A percentile compares a stretch with the other conserved stretches of the same genome.
phyloP scores from a whole-genome alignment of 1,140 invertebrate species.

The Drosophila ercepeae region DNA sequence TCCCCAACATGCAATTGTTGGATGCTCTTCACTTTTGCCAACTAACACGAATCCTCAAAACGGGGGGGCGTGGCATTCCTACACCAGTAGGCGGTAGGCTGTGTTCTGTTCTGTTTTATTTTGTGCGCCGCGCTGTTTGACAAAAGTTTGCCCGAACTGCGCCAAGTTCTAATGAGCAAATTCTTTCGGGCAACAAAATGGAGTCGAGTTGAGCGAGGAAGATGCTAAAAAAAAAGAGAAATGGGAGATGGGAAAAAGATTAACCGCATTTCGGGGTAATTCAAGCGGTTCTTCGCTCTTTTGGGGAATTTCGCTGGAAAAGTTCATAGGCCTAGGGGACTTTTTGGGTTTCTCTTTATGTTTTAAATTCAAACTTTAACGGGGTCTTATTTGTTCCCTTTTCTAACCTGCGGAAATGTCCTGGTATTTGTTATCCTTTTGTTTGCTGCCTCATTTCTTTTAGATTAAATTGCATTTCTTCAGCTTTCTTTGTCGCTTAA shows the following conservation, averaged over 20 bases:
- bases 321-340: not conserved
- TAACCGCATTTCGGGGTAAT: slow-evolving; percentile 13
- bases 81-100: slow-evolving; percentile 12
- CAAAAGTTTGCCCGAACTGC: slow-evolving; percentile 49
- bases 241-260: not conserved
- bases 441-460: not conserved
- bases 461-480: slow-evolving; percentile 29
- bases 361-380: not conserved
- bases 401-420: not conserved
- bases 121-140: slow-evolving; percentile 25
- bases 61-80: not conserved
- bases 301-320: slow-evolving; percentile 19
- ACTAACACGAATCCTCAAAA: slow-evolving; percentile 49
- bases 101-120: slow-evolving; percentile 8
- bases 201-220: not conserved
- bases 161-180: slow-evolving; percentile 60
- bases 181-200: slow-evolving; percentile 52
- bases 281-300: slow-evolving; percentile 18
- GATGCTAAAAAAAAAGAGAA: not conserved
- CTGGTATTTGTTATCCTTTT: not conserved
- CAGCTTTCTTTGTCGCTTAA: slow-evolving; percentile 12
- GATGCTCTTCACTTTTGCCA: slow-evolving; percentile 39
- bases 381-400: not conserved
- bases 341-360: not conserved
- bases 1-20: slow-evolving; percentile 73